phyloP scores from a whole-genome alignment of 1,140 invertebrate genomes.

The Lutraria rhynchaena region DNA sequence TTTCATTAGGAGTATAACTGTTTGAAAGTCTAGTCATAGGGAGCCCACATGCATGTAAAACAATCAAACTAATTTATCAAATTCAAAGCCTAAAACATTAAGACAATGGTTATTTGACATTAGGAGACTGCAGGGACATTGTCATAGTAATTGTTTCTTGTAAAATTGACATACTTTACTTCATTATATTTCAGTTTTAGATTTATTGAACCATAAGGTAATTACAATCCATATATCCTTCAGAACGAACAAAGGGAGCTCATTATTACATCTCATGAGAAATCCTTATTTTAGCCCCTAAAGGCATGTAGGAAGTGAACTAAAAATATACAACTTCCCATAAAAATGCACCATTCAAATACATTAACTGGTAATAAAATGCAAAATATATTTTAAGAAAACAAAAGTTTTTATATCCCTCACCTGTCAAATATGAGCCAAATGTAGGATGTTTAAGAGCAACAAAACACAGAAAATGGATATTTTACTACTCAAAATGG shows the following conservation, averaged over 20 bases:
- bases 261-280: slow-evolving; percentile 21
- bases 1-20: too few species aligned
- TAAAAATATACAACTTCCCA: slow-evolving; percentile 7
- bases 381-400: too few species aligned
- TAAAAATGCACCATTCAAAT: slow-evolving; percentile 3
- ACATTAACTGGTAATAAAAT: too few species aligned
- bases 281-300: not conserved
- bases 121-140: slow-evolving; percentile 24
- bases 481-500: slow-evolving; percentile 16
- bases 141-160: slow-evolving; percentile 55
- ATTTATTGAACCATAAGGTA: slow-evolving; percentile 34
- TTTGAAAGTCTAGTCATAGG: too few species aligned
- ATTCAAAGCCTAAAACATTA: too few species aligned
- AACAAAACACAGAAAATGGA: slow-evolving; percentile 17
- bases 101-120: slow-evolving; percentile 19
- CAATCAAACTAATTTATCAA: too few species aligned
- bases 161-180: slow-evolving; percentile 46
- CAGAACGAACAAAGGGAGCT: slow-evolving; percentile 23
- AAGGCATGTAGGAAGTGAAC: slow-evolving; percentile 14
- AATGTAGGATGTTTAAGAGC: not conserved
- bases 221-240: slow-evolving; percentile 56
- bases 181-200: slow-evolving; percentile 49
- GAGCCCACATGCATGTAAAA: too few species aligned
- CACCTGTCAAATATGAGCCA: slow-evolving; percentile 9
- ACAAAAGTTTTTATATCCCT: slow-evolving; percentile 30